These are phyloP conservation scores for Sisor rabdophorus DNA, from an alignment of 2,113 vertebrate genomes.

Conservation along the genomic window DNA sequence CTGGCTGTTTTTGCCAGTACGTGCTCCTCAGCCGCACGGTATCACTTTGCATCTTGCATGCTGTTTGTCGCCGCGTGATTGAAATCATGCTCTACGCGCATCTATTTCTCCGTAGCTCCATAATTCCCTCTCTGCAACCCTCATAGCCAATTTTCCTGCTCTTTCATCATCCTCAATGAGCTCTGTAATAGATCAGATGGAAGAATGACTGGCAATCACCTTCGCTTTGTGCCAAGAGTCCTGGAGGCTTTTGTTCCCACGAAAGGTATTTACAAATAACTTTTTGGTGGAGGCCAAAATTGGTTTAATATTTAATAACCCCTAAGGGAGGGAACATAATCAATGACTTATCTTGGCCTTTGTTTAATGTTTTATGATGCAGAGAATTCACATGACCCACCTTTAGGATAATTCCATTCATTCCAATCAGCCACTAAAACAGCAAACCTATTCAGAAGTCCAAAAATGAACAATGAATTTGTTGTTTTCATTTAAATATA, in stretches of 20 bases:
- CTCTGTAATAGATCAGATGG: constrained; percentile 55
- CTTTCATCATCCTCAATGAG: constrained; percentile 71
- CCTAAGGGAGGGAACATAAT: constrained; percentile 65
- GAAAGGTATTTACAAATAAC: constrained; percentile 72
- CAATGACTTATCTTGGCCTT: constrained; percentile 57
- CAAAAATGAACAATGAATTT: constrained; percentile 18
- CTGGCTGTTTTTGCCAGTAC: background rate
- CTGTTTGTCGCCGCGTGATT: constrained; percentile 15
- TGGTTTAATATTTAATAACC: constrained; percentile 73
- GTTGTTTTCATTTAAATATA: background rate
- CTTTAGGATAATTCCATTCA: constrained; percentile 43
- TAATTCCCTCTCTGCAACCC: constrained; percentile 51
- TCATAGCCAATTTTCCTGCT: constrained; percentile 63
- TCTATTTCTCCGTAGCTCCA: background rate
- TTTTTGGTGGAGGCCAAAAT: constrained; percentile 60
- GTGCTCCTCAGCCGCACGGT: background rate
- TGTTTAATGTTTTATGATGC: constrained; percentile 47
- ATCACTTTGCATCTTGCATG: background rate
- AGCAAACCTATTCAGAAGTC: constrained; percentile 45
- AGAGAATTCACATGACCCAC: constrained; percentile 47
- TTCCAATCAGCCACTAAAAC: constrained; percentile 39
- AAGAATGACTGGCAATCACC: constrained; percentile 60
- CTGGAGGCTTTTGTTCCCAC: constrained; percentile 62
- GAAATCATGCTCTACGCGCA: constrained; percentile 3
- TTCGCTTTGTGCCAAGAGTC: constrained; percentile 61